Conservation (phyloP, 2,888 invertebrate genomes). For the Erynnis tages region DNA sequence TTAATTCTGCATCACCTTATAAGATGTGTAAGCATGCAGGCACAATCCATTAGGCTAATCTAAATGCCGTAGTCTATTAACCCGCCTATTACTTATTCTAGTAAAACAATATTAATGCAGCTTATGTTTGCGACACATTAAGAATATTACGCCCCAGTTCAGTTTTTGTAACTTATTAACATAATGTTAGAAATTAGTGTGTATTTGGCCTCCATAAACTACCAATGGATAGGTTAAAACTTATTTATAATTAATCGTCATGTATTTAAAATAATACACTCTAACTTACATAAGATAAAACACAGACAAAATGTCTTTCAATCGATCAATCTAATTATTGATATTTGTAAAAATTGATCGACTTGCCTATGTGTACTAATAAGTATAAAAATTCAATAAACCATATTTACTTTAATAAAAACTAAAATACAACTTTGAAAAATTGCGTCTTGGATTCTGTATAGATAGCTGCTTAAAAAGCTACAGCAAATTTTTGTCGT, state of each 20-base stretch:
- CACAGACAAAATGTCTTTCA: constrained; percentile 8
- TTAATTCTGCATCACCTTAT: background rate
- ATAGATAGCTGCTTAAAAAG: constrained; percentile 21
- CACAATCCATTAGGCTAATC: constrained; percentile 3
- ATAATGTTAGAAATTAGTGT: constrained; percentile 20
- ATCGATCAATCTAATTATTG: constrained; percentile 3
- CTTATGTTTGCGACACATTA: background rate
- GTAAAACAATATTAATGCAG: constrained; percentile 13
- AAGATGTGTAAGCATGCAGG: background rate
- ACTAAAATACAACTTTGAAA: constrained; percentile 11
- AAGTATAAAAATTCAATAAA: constrained; percentile 16
- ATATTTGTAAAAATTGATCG: constrained; percentile 5
- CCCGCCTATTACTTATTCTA: constrained; percentile 18
- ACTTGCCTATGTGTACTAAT: constrained; percentile 6
- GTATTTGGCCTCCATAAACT: constrained; percentile 25
- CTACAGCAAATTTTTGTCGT: no score
- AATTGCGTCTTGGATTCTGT: constrained; percentile 12
- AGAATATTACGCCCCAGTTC: background rate
- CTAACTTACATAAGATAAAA: constrained; percentile 14
- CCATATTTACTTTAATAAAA: background rate
- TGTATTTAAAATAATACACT: constrained; percentile 13
- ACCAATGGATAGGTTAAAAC: constrained; percentile 11
- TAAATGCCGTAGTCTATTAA: constrained; percentile 15
- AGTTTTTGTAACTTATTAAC: constrained; percentile 5
- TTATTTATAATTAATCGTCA: constrained; percentile 10